phyloP scores from a whole-genome alignment of 1,140 invertebrate species.

The Habropoda laboriosa region DNA sequence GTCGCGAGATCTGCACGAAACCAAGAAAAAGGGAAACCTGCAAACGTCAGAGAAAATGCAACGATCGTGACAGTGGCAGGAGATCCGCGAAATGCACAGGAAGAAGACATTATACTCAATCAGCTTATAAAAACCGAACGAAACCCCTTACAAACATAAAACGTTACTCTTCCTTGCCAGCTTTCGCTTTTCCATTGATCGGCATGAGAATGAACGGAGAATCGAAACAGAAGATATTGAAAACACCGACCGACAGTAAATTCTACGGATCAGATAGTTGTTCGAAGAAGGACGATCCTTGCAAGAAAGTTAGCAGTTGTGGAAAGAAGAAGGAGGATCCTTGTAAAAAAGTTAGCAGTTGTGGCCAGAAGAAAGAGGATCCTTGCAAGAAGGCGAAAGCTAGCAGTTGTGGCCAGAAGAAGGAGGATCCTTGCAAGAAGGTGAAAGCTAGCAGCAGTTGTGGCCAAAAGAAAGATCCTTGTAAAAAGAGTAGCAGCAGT shows the following conservation, averaged over 20 bases:
- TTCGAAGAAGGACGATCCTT: neutral
- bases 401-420: neutral
- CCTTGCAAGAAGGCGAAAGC: neutral
- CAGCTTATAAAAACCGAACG: neutral
- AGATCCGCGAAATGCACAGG: slow-evolving; percentile 11
- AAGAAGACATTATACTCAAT: slow-evolving; percentile 17
- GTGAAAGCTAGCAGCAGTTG: too few species aligned
- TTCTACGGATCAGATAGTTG: neutral
- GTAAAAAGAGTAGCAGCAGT: neutral
- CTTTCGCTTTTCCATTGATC: neutral
- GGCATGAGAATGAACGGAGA: neutral
- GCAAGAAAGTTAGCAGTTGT: neutral
- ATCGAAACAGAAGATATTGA: neutral
- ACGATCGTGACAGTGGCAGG: neutral
- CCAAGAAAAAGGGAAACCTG: neutral
- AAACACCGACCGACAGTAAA: fast-evolving
- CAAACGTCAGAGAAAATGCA: neutral
- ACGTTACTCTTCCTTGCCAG: slow-evolving; percentile 2
- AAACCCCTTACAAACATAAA: neutral
- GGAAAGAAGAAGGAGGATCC: neutral
- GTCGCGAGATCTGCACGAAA: slow-evolving; percentile 4
- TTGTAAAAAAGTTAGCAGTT: neutral
- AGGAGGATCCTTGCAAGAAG: neutral
- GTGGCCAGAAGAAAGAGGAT: neutral
- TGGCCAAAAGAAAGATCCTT: neutral